A percentile compares a stretch with the other conserved stretches of the same genome.
phyloP scores from a whole-genome alignment of 1,140 invertebrate species.

The Drosophila sucinea region DNA sequence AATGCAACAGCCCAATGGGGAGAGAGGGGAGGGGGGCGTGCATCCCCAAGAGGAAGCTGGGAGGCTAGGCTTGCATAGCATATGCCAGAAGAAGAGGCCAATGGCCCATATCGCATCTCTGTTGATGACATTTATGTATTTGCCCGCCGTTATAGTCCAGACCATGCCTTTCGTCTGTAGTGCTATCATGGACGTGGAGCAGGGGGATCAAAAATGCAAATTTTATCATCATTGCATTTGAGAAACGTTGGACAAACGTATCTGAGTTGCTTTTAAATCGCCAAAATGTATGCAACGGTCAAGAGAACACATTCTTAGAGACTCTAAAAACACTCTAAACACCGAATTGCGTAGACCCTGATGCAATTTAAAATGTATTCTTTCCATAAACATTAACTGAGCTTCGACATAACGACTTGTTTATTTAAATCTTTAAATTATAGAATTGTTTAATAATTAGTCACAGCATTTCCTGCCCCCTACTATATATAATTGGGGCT shows the following conservation, averaged over 20 bases:
- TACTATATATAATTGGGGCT: background rate
- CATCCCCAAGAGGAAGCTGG: conserved; percentile 14
- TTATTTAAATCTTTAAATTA: no score
- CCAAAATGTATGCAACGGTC: no score
- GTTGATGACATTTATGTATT: conserved; percentile 38
- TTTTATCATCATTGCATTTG: no score
- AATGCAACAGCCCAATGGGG: conserved; percentile 47
- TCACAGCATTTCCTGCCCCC: background rate
- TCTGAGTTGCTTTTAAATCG: no score
- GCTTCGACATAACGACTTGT: no score
- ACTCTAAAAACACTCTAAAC: no score
- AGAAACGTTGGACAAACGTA: no score
- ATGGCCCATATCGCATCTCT: conserved; percentile 28
- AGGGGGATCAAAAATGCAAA: background rate
- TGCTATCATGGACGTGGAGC: background rate
- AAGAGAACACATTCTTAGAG: no score
- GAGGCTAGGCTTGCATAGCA: conserved; percentile 4
- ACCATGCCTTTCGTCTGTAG: conserved; percentile 12
- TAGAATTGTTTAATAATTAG: no score
- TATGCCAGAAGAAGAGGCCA: conserved; percentile 4
- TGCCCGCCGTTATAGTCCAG: conserved; percentile 5
- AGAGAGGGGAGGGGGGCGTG: background rate
- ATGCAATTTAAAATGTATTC: no score
- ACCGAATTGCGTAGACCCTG: no score
- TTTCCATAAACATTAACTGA: no score